Conservation (phyloP, 1,140 invertebrate species). For the Hetaerina americana region DNA sequence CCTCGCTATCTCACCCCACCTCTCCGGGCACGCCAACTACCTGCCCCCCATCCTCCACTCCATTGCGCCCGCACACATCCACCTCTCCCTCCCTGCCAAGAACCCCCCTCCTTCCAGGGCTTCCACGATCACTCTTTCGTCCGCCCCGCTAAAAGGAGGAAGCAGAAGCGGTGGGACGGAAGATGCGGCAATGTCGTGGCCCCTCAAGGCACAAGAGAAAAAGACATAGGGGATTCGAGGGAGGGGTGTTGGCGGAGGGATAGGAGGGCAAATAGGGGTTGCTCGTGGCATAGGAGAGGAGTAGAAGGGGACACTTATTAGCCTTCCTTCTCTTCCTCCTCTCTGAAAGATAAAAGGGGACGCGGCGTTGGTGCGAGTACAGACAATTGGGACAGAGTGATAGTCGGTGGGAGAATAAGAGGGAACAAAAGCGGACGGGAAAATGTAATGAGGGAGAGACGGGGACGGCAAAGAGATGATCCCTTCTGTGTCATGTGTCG, state of each 20-base stretch:
- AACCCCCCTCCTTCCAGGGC: neutral
- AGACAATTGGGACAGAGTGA: neutral
- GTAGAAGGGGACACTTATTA: neutral
- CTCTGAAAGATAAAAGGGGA: neutral
- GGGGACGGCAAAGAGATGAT: too few species aligned
- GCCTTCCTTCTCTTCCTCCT: neutral
- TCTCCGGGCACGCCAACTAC: too few species aligned
- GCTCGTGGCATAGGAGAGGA: neutral
- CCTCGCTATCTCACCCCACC: too few species aligned
- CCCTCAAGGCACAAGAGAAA: neutral
- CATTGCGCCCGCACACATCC: too few species aligned
- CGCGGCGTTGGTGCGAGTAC: neutral
- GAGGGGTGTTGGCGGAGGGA: too few species aligned
- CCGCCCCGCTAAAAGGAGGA: neutral
- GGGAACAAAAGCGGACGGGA: neutral
- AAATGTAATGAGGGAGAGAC: neutral
- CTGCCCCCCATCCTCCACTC: too few species aligned
- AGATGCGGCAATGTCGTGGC: neutral
- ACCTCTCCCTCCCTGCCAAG: too few species aligned
- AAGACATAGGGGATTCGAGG: too few species aligned
- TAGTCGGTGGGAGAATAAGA: neutral
- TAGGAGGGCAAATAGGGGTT: too few species aligned
- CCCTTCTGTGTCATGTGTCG: too few species aligned
- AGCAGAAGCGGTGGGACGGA: neutral
- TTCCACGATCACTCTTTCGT: neutral